Evolutionary conservation across 2,888 invertebrate species (phyloP), one percentile per base, ranked within the genome.

Genomic region (Cheilosia vulpina): DNA sequence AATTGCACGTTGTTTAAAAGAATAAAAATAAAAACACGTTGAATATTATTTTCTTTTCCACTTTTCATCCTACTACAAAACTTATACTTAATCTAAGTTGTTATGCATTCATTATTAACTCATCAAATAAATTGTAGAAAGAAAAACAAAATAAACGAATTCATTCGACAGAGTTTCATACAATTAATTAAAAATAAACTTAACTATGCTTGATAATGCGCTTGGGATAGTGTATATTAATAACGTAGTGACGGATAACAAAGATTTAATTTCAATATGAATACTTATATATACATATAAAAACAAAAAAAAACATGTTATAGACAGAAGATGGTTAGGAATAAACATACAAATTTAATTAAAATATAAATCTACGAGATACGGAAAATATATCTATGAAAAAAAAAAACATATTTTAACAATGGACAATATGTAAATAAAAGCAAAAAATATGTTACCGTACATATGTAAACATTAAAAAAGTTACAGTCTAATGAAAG

Each of bases 401-500:
- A 79, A 60, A 41, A 50, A 63, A 63, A 75, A 76, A 69, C 76
- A 79, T 84, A 60, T 80, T 85, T 85, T 62, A 85, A 76, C 80
- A 80, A 85, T 85, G 76, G 80, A 85, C 85, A 85, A 85, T 85
- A 85, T 85, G 85, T 80, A 80, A 71, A 85, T 85, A 85, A 80
- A 76, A 62, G 71, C 76, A 76, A 85, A 47, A 63, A 78, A 75
- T 85, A 85, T 76, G 85, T 85, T 76, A 47, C 68, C 62, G 76
- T 50, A 73, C 62, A 72, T 31, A 50, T 65, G 66, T 58, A 50
- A 73, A 58, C 31, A 58, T 24, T 52, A 34, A 53, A 38, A 41
- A 57, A 83, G 55, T 21, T 50, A 57, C 60, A 79, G 75, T 75
- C 50, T 60, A 55, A 57, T 45, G 17, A 78, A 78, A 65, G 24